Percentiles rank a stretch among this genome's conserved stretches.
Conservation (phyloP, 2,113 vertebrate genomes). For the Megaleporinus macrocephalus region DNA sequence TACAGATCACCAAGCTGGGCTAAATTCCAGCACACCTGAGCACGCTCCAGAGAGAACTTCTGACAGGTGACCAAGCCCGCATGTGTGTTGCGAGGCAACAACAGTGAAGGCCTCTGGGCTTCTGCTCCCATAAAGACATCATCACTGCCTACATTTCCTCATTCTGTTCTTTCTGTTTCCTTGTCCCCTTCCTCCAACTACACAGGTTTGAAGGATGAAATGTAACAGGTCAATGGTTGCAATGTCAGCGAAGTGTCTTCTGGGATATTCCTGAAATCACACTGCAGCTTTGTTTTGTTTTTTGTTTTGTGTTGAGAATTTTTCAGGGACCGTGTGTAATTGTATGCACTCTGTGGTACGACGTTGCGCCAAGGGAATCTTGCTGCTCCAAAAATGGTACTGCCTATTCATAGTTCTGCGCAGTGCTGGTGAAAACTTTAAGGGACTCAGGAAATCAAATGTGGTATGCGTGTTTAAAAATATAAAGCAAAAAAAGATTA, state of each 20-base stretch:
- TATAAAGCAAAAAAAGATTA: constrained; percentile 26
- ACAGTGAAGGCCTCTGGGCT: constrained; percentile 27
- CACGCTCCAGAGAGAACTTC: constrained; percentile 61
- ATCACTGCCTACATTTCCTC: constrained; percentile 19
- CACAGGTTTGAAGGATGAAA: constrained; percentile 24
- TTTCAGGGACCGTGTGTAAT: constrained; percentile 46
- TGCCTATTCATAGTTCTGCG: background rate
- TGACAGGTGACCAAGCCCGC: constrained; percentile 43
- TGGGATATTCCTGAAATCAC: constrained; percentile 26
- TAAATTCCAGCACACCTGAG: constrained; percentile 70
- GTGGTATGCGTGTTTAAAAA: constrained; percentile 34
- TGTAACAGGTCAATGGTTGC: constrained; percentile 52
- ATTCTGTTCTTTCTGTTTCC: constrained; percentile 19
- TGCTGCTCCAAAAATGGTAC: constrained; percentile 20
- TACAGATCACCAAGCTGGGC: constrained; percentile 97
- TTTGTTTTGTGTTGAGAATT: constrained; percentile 43
- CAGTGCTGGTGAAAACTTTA: constrained; percentile 27
- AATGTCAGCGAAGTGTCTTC: constrained; percentile 49
- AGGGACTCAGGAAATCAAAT: constrained; percentile 47
- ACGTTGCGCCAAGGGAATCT: constrained; percentile 21
- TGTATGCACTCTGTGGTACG: constrained; percentile 35
- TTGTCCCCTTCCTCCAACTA: constrained; percentile 21
- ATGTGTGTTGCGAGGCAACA: constrained; percentile 30
- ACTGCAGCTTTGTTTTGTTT: background rate
- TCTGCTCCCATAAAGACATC: constrained; percentile 48